phyloP scores from a whole-genome alignment of 2,113 vertebrate species.

The Odobenus rosmarus region DNA sequence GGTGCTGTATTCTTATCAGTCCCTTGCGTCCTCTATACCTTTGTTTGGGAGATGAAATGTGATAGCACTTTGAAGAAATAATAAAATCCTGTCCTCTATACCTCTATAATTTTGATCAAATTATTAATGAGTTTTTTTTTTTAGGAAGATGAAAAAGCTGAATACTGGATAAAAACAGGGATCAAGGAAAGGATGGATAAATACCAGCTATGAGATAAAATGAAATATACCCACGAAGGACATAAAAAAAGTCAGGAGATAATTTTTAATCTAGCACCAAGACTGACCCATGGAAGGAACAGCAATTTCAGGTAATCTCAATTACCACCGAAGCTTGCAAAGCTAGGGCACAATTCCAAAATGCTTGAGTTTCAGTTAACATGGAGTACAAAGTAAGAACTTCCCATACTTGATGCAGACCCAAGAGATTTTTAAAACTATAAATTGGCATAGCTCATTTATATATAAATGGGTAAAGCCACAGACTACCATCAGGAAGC shows the following conservation, averaged over 20 bases:
- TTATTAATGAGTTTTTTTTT: not conserved
- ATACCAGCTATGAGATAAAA: not conserved
- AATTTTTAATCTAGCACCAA: not conserved
- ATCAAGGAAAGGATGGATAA: not conserved
- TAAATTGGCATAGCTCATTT: not conserved
- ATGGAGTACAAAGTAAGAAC: not conserved
- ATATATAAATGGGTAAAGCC: not conserved
- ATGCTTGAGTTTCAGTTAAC: not conserved
- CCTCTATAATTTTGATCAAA: not conserved
- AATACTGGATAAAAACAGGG: not conserved
- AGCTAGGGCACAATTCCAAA: not conserved
- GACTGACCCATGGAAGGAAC: not conserved
- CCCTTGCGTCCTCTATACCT: not conserved
- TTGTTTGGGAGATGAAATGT: not conserved
- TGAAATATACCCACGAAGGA: not conserved
- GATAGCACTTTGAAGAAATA: not conserved
- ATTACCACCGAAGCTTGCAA: not conserved
- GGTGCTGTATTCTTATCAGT: not conserved
- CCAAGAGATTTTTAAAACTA: not conserved
- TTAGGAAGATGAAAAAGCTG: not conserved
- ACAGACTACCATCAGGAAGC: not conserved
- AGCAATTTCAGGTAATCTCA: not conserved
- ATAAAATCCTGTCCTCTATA: not conserved
- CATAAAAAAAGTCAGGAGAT: not conserved
- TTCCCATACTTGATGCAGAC: not conserved